These are phyloP conservation scores for Orius insidiosus DNA, from an alignment of 1,140 invertebrate species.

Conservation along the genomic window DNA sequence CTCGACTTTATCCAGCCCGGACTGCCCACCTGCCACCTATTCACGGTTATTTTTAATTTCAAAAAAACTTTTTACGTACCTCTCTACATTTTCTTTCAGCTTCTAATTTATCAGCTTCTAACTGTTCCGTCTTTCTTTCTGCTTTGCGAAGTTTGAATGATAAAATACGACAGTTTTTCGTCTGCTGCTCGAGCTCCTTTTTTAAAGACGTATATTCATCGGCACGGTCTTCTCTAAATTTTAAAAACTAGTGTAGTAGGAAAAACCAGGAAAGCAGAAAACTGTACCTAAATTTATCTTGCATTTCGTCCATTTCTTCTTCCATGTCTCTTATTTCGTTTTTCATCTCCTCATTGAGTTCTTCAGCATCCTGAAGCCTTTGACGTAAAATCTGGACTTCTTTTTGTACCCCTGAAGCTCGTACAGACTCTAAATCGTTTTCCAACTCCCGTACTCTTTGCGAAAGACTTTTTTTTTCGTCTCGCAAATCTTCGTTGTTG, in stretches of 20 bases:
- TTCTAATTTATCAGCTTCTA: too few relatives aligned
- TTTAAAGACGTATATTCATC: constrained; percentile 93
- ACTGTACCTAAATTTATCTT: constrained; percentile 72
- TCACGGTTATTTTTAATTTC: too few relatives aligned
- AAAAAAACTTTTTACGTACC: too few relatives aligned
- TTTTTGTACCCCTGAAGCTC: constrained; percentile 21
- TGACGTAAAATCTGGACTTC: constrained; percentile 33
- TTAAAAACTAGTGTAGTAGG: not conserved
- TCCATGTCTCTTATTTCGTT: constrained; percentile 83
- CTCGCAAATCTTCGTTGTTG: constrained; percentile 55
- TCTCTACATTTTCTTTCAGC: constrained; percentile 56
- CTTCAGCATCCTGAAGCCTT: constrained; percentile 62
- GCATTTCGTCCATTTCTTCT: constrained; percentile 95
- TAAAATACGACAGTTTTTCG: constrained; percentile 94
- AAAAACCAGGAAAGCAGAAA: too few relatives aligned
- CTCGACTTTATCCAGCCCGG: constrained; percentile 37
- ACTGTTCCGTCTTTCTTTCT: constrained; percentile 73
- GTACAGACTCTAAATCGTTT: constrained; percentile 36
- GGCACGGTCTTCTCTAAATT: constrained; percentile 79
- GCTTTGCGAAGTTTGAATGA: constrained; percentile 96
- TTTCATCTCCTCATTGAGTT: constrained; percentile 74
- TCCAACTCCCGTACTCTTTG: constrained; percentile 53
- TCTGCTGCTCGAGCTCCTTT: constrained; percentile 85
- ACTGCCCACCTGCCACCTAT: constrained; percentile 35
- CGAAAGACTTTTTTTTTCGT: constrained; percentile 61